phyloP scores from a whole-genome alignment of 2,113 vertebrate genomes.

The Dasypus novemcinctus region DNA sequence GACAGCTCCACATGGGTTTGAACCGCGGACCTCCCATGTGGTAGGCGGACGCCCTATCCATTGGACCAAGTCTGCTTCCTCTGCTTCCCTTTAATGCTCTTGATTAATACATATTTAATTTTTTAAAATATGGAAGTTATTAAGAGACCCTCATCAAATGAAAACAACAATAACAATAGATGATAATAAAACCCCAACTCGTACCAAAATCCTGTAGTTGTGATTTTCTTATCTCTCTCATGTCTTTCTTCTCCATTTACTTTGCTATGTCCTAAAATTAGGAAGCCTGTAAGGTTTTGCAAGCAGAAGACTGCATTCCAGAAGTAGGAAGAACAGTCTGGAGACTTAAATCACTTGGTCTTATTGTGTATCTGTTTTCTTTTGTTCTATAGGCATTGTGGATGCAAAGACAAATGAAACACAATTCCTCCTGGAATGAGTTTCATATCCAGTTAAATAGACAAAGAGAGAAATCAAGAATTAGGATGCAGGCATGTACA shows the following conservation, averaged over 20 bases:
- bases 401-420: neutral
- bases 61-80: too few species aligned
- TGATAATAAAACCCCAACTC: neutral
- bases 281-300: neutral
- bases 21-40: too few species aligned
- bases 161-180: neutral
- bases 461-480: neutral
- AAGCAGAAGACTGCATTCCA: neutral
- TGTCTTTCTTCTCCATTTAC: neutral
- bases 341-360: neutral
- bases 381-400: neutral
- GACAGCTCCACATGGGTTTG: too few species aligned
- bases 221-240: neutral
- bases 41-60: too few species aligned
- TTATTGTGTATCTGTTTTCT: neutral
- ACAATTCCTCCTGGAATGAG: neutral
- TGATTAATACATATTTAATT: neutral
- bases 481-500: neutral
- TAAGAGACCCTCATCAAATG: neutral
- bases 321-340: neutral
- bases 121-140: neutral
- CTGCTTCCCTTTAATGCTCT: too few species aligned
- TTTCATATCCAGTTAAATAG: neutral
- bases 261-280: neutral
- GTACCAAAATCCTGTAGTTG: neutral